phyloP scores from a whole-genome alignment of 2,113 vertebrate species.

The Pavo muticus region DNA sequence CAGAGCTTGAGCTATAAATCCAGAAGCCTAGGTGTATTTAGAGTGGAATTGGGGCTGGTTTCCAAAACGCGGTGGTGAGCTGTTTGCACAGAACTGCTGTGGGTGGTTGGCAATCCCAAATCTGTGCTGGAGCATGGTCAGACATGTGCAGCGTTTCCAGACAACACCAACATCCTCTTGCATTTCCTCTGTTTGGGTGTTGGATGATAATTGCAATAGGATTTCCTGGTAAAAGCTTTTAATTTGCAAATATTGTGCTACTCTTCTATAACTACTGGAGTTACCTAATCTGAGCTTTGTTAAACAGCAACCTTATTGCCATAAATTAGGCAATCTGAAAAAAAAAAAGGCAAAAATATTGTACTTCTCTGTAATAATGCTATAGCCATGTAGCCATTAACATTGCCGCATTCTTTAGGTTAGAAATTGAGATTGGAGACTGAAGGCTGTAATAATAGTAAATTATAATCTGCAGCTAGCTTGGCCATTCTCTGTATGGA shows the following conservation, averaged over 20 bases:
- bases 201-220: neutral
- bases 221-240: neutral
- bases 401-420: conserved; percentile 28
- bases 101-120: neutral
- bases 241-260: neutral
- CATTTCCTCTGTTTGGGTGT: neutral
- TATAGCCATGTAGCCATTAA: neutral
- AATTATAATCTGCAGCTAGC: conserved; percentile 43
- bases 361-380: neutral
- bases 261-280: neutral
- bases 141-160: neutral
- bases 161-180: neutral
- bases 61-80: neutral
- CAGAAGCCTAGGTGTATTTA: neutral
- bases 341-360: neutral
- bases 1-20: neutral
- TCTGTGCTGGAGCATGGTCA: neutral
- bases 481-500: neutral
- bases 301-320: neutral
- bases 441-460: conserved; percentile 37
- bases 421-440: conserved; percentile 45
- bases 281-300: neutral
- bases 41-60: neutral
- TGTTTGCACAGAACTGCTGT: neutral
- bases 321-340: neutral